Base-by-base conservation (phyloP, 2,888 invertebrate genomes). In the Trissoscelio sp. region DNA sequence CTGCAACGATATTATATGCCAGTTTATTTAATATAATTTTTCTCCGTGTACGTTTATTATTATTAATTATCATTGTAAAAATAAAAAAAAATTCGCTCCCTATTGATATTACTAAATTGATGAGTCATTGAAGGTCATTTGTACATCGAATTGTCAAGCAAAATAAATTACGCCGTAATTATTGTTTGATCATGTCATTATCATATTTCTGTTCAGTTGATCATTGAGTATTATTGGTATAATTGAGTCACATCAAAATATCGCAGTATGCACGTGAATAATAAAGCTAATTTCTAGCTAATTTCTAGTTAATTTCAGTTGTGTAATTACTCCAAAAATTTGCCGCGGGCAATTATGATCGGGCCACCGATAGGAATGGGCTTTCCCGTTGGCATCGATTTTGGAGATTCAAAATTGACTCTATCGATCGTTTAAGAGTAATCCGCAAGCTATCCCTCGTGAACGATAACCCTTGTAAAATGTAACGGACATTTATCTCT, bases 401-500 rank as follows among this genome's bases (percentile, higher is more conserved):
- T 81, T 44, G 31, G 16, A 42, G 46, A 73, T 69, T 69, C 70
- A 34, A 78, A 81, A 81, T 81, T 69, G 78, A 78, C 78, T 73
- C 81, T 82, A 88, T 88, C 87, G 88, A 88, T 88, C 88, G 84
- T 82, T 83, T 80, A 83, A 87, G 86, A 82, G 87, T 88, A 88
- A 88, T 88, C 86, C 86, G 85, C 84, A 84, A 84, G 86, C 84
- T 83, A 83, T 81, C 85, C 82, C 67, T 81, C 79, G 84, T 84
- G 83, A 79, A 83, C 86, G 84, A 85, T 88, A 86, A 85, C 86
- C 84, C 86, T 84, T 84, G 85, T 89, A 89, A 89, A 89, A 88
- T 90, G 90, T 89, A 88, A 89, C 86, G 85, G 85, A 84, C 89
- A 89, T 89, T 89, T 89, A 88, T 89, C 88, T 90, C 88, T 86